phyloP scores from a whole-genome alignment of 1,140 invertebrate genomes.

The Chlorops oryzae region DNA sequence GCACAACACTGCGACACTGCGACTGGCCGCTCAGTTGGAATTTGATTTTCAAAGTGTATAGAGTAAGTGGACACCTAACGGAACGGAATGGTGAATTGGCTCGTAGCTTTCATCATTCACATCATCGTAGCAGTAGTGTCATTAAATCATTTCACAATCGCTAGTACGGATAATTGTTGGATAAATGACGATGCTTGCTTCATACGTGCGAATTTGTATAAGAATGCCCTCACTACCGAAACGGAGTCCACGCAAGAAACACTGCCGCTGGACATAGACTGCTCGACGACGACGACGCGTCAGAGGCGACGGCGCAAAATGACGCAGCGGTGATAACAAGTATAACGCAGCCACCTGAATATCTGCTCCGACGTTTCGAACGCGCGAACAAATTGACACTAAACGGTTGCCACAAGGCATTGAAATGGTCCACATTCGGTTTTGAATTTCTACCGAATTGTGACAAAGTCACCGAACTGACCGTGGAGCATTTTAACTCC shows the following conservation, averaged over 20 bases:
- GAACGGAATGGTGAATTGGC: no score
- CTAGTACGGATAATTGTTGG: no score
- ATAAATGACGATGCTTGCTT: not conserved
- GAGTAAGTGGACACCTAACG: no score
- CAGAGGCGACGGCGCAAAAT: not conserved
- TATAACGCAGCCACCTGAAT: no score
- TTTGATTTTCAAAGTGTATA: no score
- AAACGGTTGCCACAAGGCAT: conserved; percentile 29
- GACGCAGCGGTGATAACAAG: not conserved
- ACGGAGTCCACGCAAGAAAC: conserved; percentile 9
- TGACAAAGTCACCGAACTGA: conserved; percentile 17
- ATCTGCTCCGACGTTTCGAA: conserved; percentile 29
- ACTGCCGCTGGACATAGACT: conserved; percentile 27
- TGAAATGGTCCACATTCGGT: conserved; percentile 28
- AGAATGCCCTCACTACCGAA: not conserved
- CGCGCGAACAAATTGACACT: conserved; percentile 28
- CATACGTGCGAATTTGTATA: conserved; percentile 1
- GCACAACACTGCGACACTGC: no score
- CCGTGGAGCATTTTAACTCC: conserved; percentile 26
- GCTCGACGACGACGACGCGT: conserved; percentile 7
- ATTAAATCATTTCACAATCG: no score
- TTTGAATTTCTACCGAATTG: conserved; percentile 37
- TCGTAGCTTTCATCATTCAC: no score
- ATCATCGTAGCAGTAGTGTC: no score
- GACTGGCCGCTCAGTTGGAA: no score